Base-by-base conservation (phyloP, 2,113 vertebrate species). In the Myotis yumanensis region DNA sequence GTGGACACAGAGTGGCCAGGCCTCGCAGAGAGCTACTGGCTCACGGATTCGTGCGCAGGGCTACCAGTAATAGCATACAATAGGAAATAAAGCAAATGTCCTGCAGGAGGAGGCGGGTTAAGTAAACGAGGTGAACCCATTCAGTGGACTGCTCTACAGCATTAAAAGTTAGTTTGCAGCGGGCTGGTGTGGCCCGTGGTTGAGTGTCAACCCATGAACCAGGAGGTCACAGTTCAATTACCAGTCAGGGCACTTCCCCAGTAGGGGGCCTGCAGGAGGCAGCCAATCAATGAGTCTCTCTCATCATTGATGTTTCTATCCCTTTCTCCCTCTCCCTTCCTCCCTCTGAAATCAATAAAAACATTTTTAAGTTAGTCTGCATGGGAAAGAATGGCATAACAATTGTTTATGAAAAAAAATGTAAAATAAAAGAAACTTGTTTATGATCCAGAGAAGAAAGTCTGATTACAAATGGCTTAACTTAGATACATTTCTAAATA, bases 371-470 rank as follows among this genome's bases (percentile, higher is more conserved):
- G 11, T 62, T 62, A 75, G 40, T 75, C 28, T 46, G 25, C 72
- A 46, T 18, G 46, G 37, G 17, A 25, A 69, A 81, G 48, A 81
- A 54, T 79, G 8, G 22, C 37, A 37, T 12, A 43, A 71, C 32
- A 48, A 7, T 64, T 66, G 20, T 93, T 86, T 89, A 32, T 76
- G 62, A 81, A 51, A 57, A 57, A 40, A 66, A 73, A 37, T 14
- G 5, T 32, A 7, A 51, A 51, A 76, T 37, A 77, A 85, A 48
- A 46, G 6, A 54, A 79, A 79, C n/a, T 57, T 84, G 35, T 64
- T 96, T 92, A 48, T 75, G 54, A 80, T 84, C n/a, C 23, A 62
- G 51, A 68, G 16, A 95, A 87, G 54, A 81, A 91, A 76, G 62
- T 30, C 18, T 86, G 69, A 20, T 30, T 73, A 73, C 23, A 91